Evolutionary conservation across 2,113 vertebrate species (phyloP).

Genomic region (Chionodraco myersi): DNA sequence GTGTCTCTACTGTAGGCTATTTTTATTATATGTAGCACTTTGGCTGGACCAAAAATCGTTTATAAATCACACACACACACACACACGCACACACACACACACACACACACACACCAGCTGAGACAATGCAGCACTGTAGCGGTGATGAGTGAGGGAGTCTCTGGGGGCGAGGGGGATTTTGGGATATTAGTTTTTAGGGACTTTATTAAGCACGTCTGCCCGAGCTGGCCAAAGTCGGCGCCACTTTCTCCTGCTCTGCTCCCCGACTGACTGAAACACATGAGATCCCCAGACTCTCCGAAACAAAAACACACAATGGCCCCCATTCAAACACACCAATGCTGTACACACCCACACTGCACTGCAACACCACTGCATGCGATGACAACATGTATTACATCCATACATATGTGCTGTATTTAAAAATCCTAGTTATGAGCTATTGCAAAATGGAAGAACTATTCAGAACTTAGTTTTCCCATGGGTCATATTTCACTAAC

Average conservation of each 20-base stretch:
- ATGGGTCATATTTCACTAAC: conserved; percentile 15
- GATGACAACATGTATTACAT: conserved; percentile 34
- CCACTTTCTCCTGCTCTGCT: conserved; percentile 34
- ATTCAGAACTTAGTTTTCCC: conserved; percentile 1
- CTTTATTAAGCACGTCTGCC: conserved; percentile 45
- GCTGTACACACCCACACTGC: conserved; percentile 12
- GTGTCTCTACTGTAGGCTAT: no score
- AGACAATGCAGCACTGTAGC: conserved; percentile 63
- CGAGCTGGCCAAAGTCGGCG: conserved; percentile 34
- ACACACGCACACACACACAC: no score
- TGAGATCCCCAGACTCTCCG: conserved; percentile 49
- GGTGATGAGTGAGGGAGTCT: conserved; percentile 44
- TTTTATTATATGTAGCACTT: no score
- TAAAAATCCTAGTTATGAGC: conserved; percentile 21
- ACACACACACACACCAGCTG: no score
- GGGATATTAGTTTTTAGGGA: conserved; percentile 55
- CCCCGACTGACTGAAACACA: conserved; percentile 51
- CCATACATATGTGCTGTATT: conserved; percentile 40
- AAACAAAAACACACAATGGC: conserved; percentile 55
- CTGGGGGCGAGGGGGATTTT: conserved; percentile 50
- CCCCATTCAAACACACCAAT: conserved; percentile 49
- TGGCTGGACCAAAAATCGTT: no score
- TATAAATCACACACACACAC: no score
- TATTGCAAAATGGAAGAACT: conserved; percentile 6
- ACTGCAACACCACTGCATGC: neutral